Evolutionary conservation across 2,797 vertebrate species (phyloP).

Genomic region (Anguilla marmorata): DNA sequence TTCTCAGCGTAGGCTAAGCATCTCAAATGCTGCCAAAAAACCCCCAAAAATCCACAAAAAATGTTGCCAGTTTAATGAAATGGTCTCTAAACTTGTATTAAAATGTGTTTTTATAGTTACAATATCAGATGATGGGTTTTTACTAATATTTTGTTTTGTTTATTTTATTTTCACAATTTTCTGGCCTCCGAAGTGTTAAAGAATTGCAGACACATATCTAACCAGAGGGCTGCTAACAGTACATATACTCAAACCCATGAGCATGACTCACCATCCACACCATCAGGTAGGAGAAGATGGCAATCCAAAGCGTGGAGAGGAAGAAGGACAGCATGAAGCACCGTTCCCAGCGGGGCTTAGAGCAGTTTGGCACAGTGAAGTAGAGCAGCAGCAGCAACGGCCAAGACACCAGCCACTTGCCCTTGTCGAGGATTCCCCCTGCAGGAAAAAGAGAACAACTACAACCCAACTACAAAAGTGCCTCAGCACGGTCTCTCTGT

Average conservation of each 20-base stretch:
- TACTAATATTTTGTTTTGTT: background rate
- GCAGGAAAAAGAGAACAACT: constrained; percentile 24
- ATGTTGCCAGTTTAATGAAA: background rate
- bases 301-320: constrained; percentile 79
- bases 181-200: background rate
- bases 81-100: background rate
- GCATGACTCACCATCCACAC: constrained; percentile 79
- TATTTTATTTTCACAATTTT: background rate
- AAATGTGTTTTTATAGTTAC: too few species aligned
- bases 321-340: constrained; percentile 78
- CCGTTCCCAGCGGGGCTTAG: constrained; percentile 76
- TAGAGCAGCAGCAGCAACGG: constrained; percentile 74
- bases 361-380: constrained; percentile 77
- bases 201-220: background rate
- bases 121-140: background rate
- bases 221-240: background rate
- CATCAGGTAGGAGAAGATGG: constrained; percentile 81
- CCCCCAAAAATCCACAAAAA: background rate
- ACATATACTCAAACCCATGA: background rate
- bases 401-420: constrained; percentile 78
- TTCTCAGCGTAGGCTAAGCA: background rate
- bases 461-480: background rate
- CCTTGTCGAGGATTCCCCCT: constrained; percentile 71
- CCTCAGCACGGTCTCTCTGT: background rate
- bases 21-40: background rate